phyloP scores from a whole-genome alignment of 2,113 vertebrate genomes.

The Aspiorhynchus laticeps region DNA sequence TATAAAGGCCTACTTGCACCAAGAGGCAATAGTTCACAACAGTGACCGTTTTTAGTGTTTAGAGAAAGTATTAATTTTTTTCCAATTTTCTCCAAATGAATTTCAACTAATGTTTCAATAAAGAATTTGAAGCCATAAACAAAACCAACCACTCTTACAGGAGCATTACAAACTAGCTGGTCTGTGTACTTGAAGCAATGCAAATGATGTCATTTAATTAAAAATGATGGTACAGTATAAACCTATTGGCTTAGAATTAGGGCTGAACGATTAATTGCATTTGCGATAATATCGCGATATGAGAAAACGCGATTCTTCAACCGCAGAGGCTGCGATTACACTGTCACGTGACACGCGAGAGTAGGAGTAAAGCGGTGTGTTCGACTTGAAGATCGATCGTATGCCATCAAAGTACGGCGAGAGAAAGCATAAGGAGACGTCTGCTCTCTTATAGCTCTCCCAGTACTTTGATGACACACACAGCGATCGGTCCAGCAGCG shows the following conservation, averaged over 20 bases:
- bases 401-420: too few relatives aligned
- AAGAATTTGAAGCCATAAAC: not conserved
- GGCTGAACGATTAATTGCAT: too few relatives aligned
- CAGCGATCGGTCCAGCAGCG: too few relatives aligned
- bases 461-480: too few relatives aligned
- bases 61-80: not conserved
- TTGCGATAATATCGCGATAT: too few relatives aligned
- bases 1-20: constrained; percentile 27
- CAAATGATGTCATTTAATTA: not conserved
- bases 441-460: too few relatives aligned
- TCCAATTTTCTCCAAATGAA: not conserved
- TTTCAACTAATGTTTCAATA: not conserved
- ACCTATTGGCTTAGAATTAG: not conserved
- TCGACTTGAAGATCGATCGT: too few relatives aligned
- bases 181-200: not conserved
- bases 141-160: not conserved
- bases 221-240: not conserved
- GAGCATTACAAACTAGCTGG: not conserved
- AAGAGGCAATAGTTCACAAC: not conserved
- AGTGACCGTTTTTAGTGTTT: not conserved
- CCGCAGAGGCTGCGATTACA: too few relatives aligned
- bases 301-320: too few relatives aligned
- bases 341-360: too few relatives aligned
- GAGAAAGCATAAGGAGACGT: too few relatives aligned
- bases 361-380: too few relatives aligned